A percentile compares a stretch with the other conserved stretches of the same genome.
Evolutionary conservation across 1,140 invertebrate species (phyloP).

Genomic region (Hycleus cichorii): DNA sequence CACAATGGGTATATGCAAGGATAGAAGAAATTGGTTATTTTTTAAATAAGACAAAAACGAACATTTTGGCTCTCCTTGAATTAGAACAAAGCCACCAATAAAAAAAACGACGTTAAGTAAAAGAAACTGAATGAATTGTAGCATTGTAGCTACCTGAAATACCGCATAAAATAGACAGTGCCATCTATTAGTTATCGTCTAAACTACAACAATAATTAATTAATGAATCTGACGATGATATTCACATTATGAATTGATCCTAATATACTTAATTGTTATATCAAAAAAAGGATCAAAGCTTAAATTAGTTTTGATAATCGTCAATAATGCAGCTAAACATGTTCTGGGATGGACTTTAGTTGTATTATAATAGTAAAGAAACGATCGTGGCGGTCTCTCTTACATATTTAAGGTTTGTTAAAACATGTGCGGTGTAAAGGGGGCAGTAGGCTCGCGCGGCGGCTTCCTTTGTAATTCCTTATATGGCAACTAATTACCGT

Average conservation of each 20-base stretch:
- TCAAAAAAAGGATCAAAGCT: slow-evolving; percentile 27
- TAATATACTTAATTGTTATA: slow-evolving; percentile 26
- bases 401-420: slow-evolving; percentile 15
- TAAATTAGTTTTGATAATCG: slow-evolving; percentile 38
- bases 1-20: neutral
- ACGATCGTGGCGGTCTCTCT: slow-evolving; percentile 19
- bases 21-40: no score
- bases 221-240: neutral
- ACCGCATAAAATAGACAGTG: no score
- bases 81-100: no score
- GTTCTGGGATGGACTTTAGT: neutral
- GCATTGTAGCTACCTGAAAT: no score
- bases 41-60: no score
- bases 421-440: slow-evolving; percentile 9
- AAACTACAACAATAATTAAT: slow-evolving; percentile 3
- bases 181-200: no score
- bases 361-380: neutral
- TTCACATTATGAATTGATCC: neutral
- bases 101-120: no score
- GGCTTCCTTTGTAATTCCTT: slow-evolving; percentile 40
- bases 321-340: slow-evolving; percentile 12
- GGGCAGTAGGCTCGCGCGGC: slow-evolving; percentile 35
- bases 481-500: slow-evolving; percentile 43
- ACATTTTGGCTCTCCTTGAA: no score
- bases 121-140: no score